A percentile compares a stretch with the other conserved stretches of the same genome.
phyloP scores from a whole-genome alignment of 2,888 invertebrate species.

The Morpho deidamia region DNA sequence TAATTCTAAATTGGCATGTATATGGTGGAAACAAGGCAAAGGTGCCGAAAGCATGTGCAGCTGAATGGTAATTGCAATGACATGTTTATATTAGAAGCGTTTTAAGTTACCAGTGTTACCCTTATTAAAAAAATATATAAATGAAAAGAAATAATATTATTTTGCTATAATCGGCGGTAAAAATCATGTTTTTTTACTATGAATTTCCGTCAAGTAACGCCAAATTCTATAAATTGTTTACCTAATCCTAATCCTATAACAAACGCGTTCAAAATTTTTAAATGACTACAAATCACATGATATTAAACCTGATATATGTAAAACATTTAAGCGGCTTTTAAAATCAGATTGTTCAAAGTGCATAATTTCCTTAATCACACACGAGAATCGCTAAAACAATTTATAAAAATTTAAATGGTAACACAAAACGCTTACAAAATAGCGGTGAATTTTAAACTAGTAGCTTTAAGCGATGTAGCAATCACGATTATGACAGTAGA shows the following conservation, averaged over 20 bases:
- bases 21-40: conserved; percentile 30
- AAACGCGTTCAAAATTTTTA: no score
- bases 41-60: conserved; percentile 42
- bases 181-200: no score
- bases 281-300: no score
- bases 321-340: no score
- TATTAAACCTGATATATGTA: no score
- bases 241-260: neutral
- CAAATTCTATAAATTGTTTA: neutral
- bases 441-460: conserved; percentile 4
- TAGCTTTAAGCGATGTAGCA: conserved; percentile 21
- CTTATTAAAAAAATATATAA: no score
- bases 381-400: neutral
- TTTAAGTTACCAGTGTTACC: conserved; percentile 17
- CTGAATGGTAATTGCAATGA: conserved; percentile 24
- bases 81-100: conserved; percentile 9
- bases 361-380: no score
- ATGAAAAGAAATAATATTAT: no score
- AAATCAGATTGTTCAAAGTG: no score
- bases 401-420: conserved; percentile 4
- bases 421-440: conserved; percentile 16
- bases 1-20: conserved; percentile 27
- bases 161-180: no score
- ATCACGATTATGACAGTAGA: neutral
- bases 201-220: no score